Evolutionary conservation across 1,140 invertebrate genomes (phyloP).

Genomic region (Trissolcus basalis): DNA sequence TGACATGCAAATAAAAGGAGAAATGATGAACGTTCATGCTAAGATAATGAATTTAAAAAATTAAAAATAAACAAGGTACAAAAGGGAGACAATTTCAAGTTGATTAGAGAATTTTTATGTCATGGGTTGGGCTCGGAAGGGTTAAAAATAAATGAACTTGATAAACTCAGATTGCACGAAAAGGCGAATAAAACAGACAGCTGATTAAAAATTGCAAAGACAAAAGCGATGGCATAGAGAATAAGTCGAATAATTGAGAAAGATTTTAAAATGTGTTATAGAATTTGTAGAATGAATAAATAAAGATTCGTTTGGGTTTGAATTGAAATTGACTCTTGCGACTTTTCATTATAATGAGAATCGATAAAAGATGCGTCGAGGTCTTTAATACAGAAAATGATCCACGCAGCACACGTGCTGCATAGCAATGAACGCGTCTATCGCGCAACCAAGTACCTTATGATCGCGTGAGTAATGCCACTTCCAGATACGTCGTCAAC

Average conservation of each 20-base stretch:
- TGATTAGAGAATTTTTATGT: conserved; percentile 1
- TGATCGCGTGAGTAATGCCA: conserved; percentile 15
- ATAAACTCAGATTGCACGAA: too few relatives aligned
- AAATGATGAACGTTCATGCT: too few relatives aligned
- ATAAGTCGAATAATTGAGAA: background rate
- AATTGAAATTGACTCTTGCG: conserved; percentile 10
- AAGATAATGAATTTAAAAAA: too few relatives aligned
- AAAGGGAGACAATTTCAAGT: background rate
- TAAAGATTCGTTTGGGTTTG: conserved; percentile 9
- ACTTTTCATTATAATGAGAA: conserved; percentile 20
- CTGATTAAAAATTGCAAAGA: too few relatives aligned
- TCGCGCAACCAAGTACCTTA: conserved; percentile 7
- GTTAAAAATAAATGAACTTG: too few relatives aligned
- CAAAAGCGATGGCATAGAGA: background rate
- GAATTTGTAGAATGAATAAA: background rate
- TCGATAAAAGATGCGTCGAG: conserved; percentile 25
- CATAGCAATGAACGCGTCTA: conserved; percentile 21
- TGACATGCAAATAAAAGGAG: background rate
- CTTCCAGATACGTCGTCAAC: conserved; percentile 11
- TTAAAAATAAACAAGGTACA: too few relatives aligned
- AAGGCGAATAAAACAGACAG: too few relatives aligned
- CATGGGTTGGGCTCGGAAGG: background rate
- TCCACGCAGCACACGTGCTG: conserved; percentile 19
- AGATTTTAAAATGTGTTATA: too few relatives aligned
- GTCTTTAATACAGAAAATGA: conserved; percentile 27